Evolutionary conservation across 2,113 vertebrate species (phyloP), one percentile per base, ranked within the genome.

Genomic region (Oreochromis aureus): DNA sequence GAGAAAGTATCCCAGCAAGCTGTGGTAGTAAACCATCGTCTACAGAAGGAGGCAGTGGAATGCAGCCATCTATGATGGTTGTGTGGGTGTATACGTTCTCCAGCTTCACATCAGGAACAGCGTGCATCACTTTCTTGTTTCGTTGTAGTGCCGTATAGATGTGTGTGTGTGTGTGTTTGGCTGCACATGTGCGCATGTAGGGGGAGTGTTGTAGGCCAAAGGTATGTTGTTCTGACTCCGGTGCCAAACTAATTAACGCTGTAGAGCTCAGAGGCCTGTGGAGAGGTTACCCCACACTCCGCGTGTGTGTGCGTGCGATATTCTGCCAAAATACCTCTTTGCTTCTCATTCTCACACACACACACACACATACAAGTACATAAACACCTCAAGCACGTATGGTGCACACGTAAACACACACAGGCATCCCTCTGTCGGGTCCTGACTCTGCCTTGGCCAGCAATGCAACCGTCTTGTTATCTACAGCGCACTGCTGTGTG

Each of bases 161-260:
- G 48, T 39, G 34, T 66, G 18, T 63, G 30, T 39, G 61, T 18
- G 34, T 34, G 34, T 79, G 24, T 24, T 24, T 24, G n/a, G 56
- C 56, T 88, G 54, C 69, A 36, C 63, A 34, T 51, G 58, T 86
- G 59, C 19, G 73, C 12, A 78, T 39, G 56, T 18, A 10, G 56
- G 12, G 53, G 61, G 27, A 24, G 22, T 76, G 84, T 61, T 82
- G 39, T 36, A 86, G 93, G 90, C 89, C 91, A 92, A 92, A 91
- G 90, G 89, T 92, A 54, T 90, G 90, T 89, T 92, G 91, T 92
- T 93, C 84, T 85, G 85, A 91, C 90, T 90, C 82, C 54, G 83
- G 59, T 91, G 87, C 91, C 92, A 94, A 91, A 80, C 92, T 94
- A 87, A 93, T 94, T 92, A 93, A 89, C 12, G 16, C 54, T 81